A percentile compares a stretch with the other conserved stretches of the same genome.
Conservation (phyloP, 1,140 invertebrate genomes). For the Aphis craccivora region DNA sequence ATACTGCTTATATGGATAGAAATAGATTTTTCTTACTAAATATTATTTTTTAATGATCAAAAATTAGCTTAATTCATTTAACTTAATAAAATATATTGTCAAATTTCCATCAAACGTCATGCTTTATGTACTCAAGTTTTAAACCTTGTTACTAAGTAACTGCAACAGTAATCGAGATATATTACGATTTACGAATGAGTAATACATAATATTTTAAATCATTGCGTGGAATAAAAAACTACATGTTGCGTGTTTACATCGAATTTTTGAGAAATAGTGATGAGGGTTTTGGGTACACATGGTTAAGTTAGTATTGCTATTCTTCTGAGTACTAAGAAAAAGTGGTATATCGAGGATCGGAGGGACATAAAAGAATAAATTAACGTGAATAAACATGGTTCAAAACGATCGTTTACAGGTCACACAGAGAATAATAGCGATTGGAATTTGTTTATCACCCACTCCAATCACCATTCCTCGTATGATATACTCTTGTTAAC, state of each 20-base stretch:
- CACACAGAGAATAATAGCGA: not conserved
- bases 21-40: not conserved
- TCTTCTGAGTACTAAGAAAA: not conserved
- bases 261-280: not conserved
- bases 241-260: not conserved
- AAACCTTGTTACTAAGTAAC: not conserved
- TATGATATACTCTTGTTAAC: not conserved
- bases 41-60: not conserved
- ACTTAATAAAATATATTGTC: not conserved
- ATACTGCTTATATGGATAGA: not conserved
- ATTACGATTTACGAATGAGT: not conserved
- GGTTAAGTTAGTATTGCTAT: not conserved
- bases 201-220: not conserved
- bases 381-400: not conserved
- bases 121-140: too few species aligned
- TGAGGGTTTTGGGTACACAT: not conserved
- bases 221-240: not conserved
- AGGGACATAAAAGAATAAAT: not conserved
- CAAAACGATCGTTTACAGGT: not conserved
- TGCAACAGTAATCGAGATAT: not conserved
- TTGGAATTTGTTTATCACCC: constrained; percentile 4
- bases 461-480: not conserved
- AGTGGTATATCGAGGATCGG: not conserved
- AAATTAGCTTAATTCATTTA: not conserved
- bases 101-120: not conserved